phyloP scores from a whole-genome alignment of 2,888 invertebrate species.

The Apamea crenata region DNA sequence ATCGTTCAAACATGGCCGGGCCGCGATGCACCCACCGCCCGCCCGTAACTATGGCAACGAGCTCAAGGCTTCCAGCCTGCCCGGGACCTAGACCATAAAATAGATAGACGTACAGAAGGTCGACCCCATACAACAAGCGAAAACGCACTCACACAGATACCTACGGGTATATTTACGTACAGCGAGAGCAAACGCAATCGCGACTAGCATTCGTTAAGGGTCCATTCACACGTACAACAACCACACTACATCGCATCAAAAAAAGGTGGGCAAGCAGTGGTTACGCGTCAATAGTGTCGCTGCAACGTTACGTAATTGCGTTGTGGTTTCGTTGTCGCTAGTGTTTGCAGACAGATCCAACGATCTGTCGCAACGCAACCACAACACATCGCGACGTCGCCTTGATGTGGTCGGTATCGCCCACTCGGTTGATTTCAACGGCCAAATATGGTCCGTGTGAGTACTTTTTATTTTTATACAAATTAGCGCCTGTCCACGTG shows the following conservation, averaged over 20 bases:
- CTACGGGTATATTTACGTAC: background rate
- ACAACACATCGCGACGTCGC: background rate
- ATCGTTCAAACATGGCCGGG: constrained; percentile 6
- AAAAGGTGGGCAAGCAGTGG: background rate
- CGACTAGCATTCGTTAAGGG: background rate
- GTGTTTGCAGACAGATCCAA: background rate
- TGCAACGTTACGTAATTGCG: background rate
- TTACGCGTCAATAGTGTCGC: background rate
- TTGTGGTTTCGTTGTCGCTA: background rate
- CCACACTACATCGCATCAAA: background rate
- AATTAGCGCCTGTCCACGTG: background rate
- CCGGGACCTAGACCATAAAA: constrained; percentile 43
- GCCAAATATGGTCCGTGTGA: background rate
- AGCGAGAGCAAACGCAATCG: background rate
- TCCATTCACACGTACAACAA: background rate
- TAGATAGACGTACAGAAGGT: constrained; percentile 18
- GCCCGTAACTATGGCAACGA: constrained; percentile 45
- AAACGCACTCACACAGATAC: background rate
- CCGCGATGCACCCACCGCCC: constrained; percentile 51
- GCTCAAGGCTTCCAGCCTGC: constrained; percentile 29
- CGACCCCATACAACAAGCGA: background rate
- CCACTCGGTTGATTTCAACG: background rate
- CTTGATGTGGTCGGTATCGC: background rate
- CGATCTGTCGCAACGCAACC: too few species aligned
- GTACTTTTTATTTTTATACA: background rate